These are phyloP conservation scores for Uria lomvia DNA, from an alignment of 2,113 vertebrate genomes.

Conservation along the genomic window DNA sequence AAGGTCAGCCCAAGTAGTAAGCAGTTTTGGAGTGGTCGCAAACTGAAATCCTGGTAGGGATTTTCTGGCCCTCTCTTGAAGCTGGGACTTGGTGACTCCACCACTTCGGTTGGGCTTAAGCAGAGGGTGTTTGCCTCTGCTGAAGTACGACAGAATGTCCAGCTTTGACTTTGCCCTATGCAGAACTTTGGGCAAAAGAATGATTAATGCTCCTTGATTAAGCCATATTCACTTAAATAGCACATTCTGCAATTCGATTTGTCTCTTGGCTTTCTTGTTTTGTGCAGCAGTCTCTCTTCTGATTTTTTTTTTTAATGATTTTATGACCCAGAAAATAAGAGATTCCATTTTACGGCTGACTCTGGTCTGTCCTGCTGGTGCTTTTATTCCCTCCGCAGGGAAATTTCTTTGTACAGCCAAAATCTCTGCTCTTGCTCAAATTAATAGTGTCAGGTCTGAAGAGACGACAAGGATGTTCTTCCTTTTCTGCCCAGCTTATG, in stretches of 20 bases:
- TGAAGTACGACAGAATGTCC: neutral
- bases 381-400: conserved; percentile 1
- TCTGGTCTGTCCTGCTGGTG: neutral
- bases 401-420: conserved; percentile 9
- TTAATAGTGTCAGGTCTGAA: conserved; percentile 4
- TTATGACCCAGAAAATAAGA: conserved; percentile 58
- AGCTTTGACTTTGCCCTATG: neutral
- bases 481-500: neutral
- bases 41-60: neutral
- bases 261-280: conserved; percentile 5
- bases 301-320: neutral
- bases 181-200: neutral
- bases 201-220: conserved; percentile 36
- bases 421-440: neutral
- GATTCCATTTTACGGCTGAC: neutral
- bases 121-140: neutral
- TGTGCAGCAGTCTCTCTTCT: neutral
- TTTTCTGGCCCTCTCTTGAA: neutral
- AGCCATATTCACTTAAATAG: neutral
- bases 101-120: neutral
- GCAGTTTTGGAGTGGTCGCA: neutral
- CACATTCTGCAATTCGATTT: neutral
- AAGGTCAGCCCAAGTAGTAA: neutral
- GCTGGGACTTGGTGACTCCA: neutral
- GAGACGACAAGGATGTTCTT: neutral